These are phyloP conservation scores for Uropetala carovei DNA, from an alignment of 2,888 invertebrate species.

Conservation along the genomic window DNA sequence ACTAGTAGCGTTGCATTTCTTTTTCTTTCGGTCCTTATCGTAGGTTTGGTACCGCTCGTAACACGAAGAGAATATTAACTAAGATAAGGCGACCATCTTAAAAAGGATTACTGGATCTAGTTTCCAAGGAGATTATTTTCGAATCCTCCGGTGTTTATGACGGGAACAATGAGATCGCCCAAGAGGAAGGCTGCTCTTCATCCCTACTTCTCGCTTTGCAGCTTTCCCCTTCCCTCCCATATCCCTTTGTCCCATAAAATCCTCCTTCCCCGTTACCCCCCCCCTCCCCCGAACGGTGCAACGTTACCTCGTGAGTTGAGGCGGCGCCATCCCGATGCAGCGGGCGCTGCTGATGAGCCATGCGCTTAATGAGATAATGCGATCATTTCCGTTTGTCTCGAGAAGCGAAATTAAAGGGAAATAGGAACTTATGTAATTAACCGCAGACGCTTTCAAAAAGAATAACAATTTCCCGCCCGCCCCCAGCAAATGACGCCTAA, in stretches of 20 bases:
- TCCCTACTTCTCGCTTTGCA: neutral
- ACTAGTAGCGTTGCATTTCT: no score
- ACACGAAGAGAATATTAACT: no score
- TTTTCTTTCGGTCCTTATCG: no score
- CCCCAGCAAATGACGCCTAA: neutral
- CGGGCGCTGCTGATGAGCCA: neutral
- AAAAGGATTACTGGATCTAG: no score
- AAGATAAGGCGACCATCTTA: no score
- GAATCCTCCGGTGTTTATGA: no score
- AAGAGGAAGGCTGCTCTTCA: no score
- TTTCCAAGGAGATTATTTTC: no score
- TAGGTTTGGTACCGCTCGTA: no score
- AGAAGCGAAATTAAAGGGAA: slow-evolving; percentile 2
- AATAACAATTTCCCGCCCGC: neutral
- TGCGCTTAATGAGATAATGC: neutral
- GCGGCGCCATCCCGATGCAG: neutral
- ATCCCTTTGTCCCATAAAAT: neutral
- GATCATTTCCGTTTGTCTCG: neutral
- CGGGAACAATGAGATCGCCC: no score
- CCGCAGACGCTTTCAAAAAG: neutral
- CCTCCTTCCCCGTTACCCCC: neutral
- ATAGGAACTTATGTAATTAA: neutral
- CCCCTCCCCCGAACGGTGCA: neutral
- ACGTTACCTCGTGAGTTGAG: neutral
- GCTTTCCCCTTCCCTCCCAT: neutral